Evolutionary conservation across 2,113 vertebrate species (phyloP).

Genomic region (Channa maculata): DNA sequence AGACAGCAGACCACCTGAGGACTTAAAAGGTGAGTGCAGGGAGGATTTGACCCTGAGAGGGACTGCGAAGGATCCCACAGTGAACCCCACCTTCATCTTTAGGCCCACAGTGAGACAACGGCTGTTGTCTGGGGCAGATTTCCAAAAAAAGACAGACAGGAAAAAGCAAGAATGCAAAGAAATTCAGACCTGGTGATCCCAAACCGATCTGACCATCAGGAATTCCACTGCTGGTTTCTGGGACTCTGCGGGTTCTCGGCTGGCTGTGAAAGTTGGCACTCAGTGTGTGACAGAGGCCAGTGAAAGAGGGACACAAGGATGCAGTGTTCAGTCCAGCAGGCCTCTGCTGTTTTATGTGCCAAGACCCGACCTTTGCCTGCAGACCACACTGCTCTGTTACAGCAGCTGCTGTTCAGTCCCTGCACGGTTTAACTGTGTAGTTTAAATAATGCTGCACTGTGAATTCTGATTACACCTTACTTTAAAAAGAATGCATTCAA

Average conservation of each 20-base stretch:
- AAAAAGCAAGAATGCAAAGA: conserved; percentile 31
- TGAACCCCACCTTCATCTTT: too few relatives aligned
- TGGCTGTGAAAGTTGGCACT: conserved; percentile 66
- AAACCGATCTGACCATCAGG: conserved; percentile 44
- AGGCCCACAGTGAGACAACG: conserved; percentile 19
- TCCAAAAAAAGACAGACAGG: conserved; percentile 36
- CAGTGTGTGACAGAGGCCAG: conserved; percentile 29
- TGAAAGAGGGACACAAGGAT: conserved; percentile 54
- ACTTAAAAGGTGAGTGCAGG: conserved; percentile 2
- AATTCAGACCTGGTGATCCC: conserved; percentile 38
- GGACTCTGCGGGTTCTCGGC: conserved; percentile 53
- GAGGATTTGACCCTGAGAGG: conserved; percentile 6
- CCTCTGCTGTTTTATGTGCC: conserved; percentile 40
- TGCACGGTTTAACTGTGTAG: too few relatives aligned
- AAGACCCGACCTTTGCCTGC: conserved; percentile 55
- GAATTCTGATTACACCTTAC: too few relatives aligned
- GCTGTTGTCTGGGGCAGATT: conserved; percentile 61
- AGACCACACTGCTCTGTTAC: conserved; percentile 32
- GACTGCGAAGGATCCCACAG: too few relatives aligned
- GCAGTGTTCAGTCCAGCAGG: conserved; percentile 49
- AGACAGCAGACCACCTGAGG: conserved; percentile 20
- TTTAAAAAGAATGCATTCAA: too few relatives aligned
- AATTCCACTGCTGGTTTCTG: conserved; percentile 56
- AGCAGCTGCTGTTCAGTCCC: conserved; percentile 15
- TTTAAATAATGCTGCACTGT: too few relatives aligned